Percentiles rank a stretch among this genome's conserved stretches.
phyloP scores from a whole-genome alignment of 1,140 invertebrate genomes.

The Drosophila varians region DNA sequence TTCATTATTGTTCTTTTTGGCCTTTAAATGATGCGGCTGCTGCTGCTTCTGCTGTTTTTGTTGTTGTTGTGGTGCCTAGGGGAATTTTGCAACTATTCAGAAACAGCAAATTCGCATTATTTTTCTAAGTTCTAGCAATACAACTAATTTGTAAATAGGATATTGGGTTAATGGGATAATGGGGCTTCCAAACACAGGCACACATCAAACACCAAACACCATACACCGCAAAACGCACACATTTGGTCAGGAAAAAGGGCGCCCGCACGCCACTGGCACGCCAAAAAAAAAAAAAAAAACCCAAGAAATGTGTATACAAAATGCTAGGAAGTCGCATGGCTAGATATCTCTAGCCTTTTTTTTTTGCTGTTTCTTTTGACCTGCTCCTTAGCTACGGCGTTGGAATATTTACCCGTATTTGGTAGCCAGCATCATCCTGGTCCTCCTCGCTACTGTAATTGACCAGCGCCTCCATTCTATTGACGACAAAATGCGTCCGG shows the following conservation, averaged over 20 bases:
- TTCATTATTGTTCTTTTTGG: slow-evolving; percentile 32
- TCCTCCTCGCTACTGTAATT: slow-evolving; percentile 88
- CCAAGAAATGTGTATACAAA: slow-evolving; percentile 51
- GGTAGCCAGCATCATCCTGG: slow-evolving; percentile 83
- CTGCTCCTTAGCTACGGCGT: neutral
- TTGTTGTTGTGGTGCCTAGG: slow-evolving; percentile 72
- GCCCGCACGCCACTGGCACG: neutral
- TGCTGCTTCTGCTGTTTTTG: slow-evolving; percentile 1
- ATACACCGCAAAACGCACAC: slow-evolving; percentile 14
- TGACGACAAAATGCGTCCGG: neutral
- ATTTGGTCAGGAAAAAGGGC: neutral
- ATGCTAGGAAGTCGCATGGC: slow-evolving; percentile 39
- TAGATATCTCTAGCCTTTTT: slow-evolving; percentile 18
- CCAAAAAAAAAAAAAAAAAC: slow-evolving; percentile 16
- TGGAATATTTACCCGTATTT: slow-evolving; percentile 79
- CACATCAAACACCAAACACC: slow-evolving; percentile 4
- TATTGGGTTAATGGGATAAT: neutral
- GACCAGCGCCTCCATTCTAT: slow-evolving; percentile 85
- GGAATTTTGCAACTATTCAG: slow-evolving; percentile 83
- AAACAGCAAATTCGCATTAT: slow-evolving; percentile 83
- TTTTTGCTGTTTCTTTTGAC: slow-evolving; percentile 10
- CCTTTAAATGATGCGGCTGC: slow-evolving; percentile 13
- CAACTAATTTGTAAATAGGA: slow-evolving; percentile 47
- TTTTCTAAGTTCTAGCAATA: slow-evolving; percentile 71
- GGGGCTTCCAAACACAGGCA: neutral